phyloP scores from a whole-genome alignment of 2,797 vertebrate genomes.

The Typhlichthys eigenmanni region DNA sequence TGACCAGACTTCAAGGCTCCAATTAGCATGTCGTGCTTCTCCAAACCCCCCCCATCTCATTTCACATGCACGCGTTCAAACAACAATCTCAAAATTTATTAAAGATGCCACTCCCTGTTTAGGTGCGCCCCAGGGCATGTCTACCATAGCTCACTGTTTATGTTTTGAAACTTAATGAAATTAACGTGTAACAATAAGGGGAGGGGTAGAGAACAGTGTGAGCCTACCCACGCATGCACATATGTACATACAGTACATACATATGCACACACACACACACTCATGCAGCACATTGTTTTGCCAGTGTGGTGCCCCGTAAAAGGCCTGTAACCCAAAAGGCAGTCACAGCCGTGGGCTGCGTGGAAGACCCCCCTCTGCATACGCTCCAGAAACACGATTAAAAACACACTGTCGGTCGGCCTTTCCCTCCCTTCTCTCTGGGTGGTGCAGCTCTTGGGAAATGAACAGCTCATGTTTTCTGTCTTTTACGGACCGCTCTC shows the following conservation, averaged over 20 bases:
- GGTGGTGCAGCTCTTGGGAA: constrained; percentile 47
- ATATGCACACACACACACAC: constrained; percentile 1
- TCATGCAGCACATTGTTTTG: constrained; percentile 52
- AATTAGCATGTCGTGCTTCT: not conserved
- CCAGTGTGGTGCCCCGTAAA: constrained; percentile 60
- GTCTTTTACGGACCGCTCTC: not conserved
- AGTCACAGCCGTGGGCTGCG: constrained; percentile 39
- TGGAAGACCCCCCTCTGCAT: constrained; percentile 56
- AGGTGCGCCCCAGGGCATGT: too few relatives aligned
- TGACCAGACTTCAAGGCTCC: not conserved
- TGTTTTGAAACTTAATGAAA: too few relatives aligned
- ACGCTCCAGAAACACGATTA: constrained; percentile 65
- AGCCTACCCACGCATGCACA: constrained; percentile 16
- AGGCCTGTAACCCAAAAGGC: constrained; percentile 58
- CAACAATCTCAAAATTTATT: constrained; percentile 7
- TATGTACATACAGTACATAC: not conserved
- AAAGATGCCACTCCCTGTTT: too few relatives aligned
- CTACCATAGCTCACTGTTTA: too few relatives aligned
- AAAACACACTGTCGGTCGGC: constrained; percentile 49
- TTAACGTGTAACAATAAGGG: too few relatives aligned
- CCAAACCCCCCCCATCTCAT: not conserved
- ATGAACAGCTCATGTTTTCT: constrained; percentile 37
- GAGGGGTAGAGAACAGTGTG: constrained; percentile 41
- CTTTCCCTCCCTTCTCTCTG: constrained; percentile 15
- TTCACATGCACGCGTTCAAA: constrained; percentile 19